These are phyloP conservation scores for Marmota monax DNA, from an alignment of 2,113 vertebrate genomes.

Conservation along the genomic window DNA sequence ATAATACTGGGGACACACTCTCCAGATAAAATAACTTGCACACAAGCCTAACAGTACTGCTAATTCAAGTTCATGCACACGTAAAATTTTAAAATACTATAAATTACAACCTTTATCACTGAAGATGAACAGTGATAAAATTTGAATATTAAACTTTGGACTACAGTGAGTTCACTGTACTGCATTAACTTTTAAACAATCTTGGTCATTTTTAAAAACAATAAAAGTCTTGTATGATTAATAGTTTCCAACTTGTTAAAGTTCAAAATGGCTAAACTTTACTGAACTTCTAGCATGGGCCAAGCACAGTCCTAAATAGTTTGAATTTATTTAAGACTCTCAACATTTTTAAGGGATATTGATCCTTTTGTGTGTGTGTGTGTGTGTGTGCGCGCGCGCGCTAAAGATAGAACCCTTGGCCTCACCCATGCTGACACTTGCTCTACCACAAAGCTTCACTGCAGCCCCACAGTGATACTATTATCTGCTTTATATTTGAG, in stretches of 20 bases:
- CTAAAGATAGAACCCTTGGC: not conserved
- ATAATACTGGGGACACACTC: not conserved
- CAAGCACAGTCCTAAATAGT: not conserved
- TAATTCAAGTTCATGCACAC: not conserved
- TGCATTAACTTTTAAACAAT: not conserved
- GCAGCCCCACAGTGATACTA: not conserved
- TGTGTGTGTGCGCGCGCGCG: too few relatives aligned
- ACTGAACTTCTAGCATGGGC: not conserved
- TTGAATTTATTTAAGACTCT: not conserved
- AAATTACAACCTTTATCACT: not conserved
- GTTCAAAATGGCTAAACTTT: not conserved
- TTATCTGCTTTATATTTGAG: not conserved
- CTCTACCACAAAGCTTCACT: not conserved
- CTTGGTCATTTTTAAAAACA: conserved; percentile 16
- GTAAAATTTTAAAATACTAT: not conserved
- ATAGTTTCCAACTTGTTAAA: conserved; percentile 30
- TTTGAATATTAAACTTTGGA: not conserved
- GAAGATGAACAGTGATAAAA: not conserved
- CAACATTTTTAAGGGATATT: not conserved
- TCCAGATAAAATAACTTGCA: not conserved
- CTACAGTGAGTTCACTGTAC: not conserved
- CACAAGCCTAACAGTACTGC: not conserved
- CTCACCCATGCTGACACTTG: not conserved
- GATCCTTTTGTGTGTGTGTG: not conserved
- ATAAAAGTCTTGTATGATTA: not conserved